These are phyloP conservation scores for Chelonia mydas DNA, from an alignment of 2,797 vertebrate genomes.

Conservation along the genomic window DNA sequence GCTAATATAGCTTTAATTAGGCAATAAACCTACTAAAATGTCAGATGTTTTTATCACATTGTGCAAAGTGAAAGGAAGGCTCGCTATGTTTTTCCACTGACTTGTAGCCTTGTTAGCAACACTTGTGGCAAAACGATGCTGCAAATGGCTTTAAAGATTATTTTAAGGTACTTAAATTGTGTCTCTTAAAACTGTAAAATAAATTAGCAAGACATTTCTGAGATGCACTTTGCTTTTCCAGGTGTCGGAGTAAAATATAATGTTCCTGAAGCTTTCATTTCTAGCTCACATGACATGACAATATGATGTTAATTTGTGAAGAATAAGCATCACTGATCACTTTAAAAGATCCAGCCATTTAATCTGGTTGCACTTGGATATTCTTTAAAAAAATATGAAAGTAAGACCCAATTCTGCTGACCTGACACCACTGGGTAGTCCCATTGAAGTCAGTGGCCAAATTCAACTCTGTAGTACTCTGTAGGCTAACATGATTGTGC, in stretches of 20 bases:
- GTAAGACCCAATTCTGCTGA: neutral
- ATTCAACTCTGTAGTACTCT: neutral
- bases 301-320: neutral
- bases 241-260: neutral
- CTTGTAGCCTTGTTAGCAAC: neutral
- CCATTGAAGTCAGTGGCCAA: accelerated
- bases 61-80: neutral
- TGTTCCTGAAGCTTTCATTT: neutral
- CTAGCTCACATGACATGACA: neutral
- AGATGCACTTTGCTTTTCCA: neutral
- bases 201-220: neutral
- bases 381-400: neutral
- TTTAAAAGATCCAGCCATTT: neutral
- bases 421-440: accelerated
- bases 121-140: neutral
- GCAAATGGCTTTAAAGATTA: neutral
- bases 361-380: accelerated
- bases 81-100: neutral
- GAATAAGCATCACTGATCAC: neutral
- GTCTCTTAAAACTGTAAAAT: neutral
- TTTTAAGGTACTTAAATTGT: neutral
- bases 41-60: neutral
- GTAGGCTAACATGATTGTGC: too few species aligned
- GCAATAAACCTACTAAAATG: neutral
- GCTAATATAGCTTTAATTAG: neutral